These are phyloP conservation scores for Cyclura pinguis DNA, from an alignment of 2,797 vertebrate species.

Conservation along the genomic window DNA sequence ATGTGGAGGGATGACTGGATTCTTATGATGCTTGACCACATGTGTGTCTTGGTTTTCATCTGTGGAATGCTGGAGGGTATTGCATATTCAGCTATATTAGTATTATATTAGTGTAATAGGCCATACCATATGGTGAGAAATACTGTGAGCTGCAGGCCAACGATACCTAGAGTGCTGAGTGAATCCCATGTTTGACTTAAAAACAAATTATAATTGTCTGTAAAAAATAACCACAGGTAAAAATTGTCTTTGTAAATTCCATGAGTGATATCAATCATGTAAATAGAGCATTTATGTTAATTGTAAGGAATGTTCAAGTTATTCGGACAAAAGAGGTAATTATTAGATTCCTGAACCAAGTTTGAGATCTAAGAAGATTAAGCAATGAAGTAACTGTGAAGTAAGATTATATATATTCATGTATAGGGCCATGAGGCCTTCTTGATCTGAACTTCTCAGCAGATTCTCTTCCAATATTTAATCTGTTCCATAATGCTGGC, in stretches of 20 bases:
- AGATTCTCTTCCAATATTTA: conserved; percentile 32
- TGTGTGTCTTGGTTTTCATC: no score
- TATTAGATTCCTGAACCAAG: not conserved
- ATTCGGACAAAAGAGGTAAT: not conserved
- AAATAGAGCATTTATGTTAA: not conserved
- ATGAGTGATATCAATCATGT: not conserved
- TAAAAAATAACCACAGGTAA: not conserved
- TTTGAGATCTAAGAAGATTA: conserved; percentile 12
- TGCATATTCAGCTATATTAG: no score
- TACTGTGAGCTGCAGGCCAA: no score
- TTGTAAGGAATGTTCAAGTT: not conserved
- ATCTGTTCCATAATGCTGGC: not conserved
- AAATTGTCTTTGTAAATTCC: not conserved
- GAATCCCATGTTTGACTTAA: not conserved
- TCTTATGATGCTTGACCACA: no score
- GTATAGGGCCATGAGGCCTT: conserved; percentile 16
- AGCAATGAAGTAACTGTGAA: not conserved
- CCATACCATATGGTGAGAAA: no score
- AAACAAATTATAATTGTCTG: not conserved
- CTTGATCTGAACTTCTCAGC: conserved; percentile 35
- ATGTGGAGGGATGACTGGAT: no score
- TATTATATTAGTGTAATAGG: no score
- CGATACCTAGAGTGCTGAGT: no score
- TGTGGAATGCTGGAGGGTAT: no score
- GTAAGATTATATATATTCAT: not conserved